These are phyloP conservation scores for Bos taurus DNA, from an alignment of 2,113 vertebrate species.

Conservation along the genomic window DNA sequence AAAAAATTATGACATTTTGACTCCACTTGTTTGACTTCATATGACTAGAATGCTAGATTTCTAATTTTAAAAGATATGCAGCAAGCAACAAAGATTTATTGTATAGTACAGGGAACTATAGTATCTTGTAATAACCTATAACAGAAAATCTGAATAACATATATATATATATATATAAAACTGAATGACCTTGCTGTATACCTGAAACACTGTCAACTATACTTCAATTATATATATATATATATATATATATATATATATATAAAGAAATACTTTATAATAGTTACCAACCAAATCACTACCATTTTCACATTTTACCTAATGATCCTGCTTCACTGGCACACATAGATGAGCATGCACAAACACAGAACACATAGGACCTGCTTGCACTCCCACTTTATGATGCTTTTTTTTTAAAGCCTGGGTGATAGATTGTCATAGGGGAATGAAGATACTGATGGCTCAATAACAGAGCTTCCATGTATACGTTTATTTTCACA, in stretches of 20 bases:
- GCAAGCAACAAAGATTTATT: background rate
- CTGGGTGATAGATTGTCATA: constrained; percentile 45
- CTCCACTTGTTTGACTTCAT: background rate
- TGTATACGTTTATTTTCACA: background rate
- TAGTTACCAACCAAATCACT: constrained; percentile 67
- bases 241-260: background rate
- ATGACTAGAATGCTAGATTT: background rate
- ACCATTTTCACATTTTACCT: constrained; percentile 76
- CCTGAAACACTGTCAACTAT: background rate
- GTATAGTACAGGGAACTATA: background rate
- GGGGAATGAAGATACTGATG: constrained; percentile 43
- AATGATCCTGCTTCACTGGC: constrained; percentile 65
- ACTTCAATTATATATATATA: background rate
- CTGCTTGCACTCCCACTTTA: constrained; percentile 71
- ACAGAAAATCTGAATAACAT: background rate
- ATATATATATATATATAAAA: background rate
- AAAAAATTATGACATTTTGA: background rate
- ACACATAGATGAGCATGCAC: constrained; percentile 12
- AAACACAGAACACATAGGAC: background rate
- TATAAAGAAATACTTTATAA: constrained; percentile 65
- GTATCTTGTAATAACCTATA: background rate
- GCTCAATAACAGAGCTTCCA: constrained; percentile 59
- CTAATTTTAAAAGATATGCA: background rate
- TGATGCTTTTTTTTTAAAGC: constrained; percentile 62
- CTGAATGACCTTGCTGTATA: background rate